These are phyloP conservation scores for Pseudomyrmex flavicornis DNA, from an alignment of 1,140 invertebrate species.

Conservation along the genomic window DNA sequence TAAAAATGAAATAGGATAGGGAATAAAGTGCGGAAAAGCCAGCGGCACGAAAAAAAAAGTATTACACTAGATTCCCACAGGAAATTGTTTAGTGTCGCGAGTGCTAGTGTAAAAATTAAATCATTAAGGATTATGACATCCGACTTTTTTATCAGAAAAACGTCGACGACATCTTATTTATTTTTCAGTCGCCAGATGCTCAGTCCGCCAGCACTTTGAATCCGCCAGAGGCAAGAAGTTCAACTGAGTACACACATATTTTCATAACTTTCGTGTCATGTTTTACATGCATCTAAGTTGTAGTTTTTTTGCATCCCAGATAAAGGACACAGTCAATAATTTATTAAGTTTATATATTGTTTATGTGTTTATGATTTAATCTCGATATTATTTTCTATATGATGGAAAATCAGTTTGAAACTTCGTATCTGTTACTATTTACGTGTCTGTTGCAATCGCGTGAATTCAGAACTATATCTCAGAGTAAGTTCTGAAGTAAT, in stretches of 20 bases:
- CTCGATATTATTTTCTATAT: not conserved
- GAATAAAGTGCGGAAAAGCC: conserved; percentile 47
- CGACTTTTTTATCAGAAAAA: conserved; percentile 30
- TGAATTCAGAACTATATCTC: not conserved
- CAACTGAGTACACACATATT: conserved; percentile 30
- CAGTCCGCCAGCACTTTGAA: conserved; percentile 9
- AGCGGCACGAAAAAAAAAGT: not conserved
- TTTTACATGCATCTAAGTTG: not conserved
- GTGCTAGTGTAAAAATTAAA: conserved; percentile 52
- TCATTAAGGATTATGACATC: conserved; percentile 57
- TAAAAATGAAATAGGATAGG: conserved; percentile 55
- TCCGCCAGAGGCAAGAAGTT: conserved; percentile 57
- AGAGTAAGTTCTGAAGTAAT: not conserved
- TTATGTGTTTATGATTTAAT: too few species aligned
- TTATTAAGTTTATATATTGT: too few species aligned
- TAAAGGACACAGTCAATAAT: not conserved
- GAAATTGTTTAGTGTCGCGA: conserved; percentile 42
- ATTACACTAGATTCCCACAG: conserved; percentile 36
- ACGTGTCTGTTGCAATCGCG: not conserved
- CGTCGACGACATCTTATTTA: conserved; percentile 48
- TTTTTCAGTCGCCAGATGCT: conserved; percentile 57
- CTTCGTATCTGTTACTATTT: conserved; percentile 2
- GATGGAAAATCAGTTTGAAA: not conserved
- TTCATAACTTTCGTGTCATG: conserved; percentile 35
- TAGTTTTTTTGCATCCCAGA: conserved; percentile 8